Evolutionary conservation across 2,888 invertebrate genomes (phyloP).

Genomic region (Drosophila fulvimacula): DNA sequence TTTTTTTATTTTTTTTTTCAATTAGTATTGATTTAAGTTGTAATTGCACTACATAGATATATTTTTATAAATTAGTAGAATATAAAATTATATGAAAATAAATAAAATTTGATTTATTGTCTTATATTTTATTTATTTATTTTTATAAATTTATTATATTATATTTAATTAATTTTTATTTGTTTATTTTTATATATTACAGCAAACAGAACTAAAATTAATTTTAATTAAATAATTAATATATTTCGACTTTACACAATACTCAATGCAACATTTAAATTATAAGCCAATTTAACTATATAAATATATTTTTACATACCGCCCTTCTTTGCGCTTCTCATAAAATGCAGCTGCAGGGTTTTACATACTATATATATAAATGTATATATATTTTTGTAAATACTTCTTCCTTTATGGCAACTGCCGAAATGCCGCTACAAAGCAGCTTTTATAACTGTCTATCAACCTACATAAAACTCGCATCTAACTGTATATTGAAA

Average conservation of each 20-base stretch:
- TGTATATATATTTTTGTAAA: not conserved
- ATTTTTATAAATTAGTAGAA: too few relatives aligned
- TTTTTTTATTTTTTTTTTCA: too few relatives aligned
- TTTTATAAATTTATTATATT: too few relatives aligned
- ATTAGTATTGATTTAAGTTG: too few relatives aligned
- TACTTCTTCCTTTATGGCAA: constrained; percentile 9
- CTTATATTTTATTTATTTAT: too few relatives aligned
- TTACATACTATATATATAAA: not conserved
- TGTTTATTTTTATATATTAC: not conserved
- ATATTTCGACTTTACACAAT: not conserved
- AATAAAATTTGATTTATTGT: too few relatives aligned
- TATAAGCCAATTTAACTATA: not conserved
- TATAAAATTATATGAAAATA: too few relatives aligned
- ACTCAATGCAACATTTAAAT: not conserved
- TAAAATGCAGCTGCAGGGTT: not conserved
- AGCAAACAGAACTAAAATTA: not conserved
- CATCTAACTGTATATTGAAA: constrained; percentile 58
- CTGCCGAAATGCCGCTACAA: constrained; percentile 21
- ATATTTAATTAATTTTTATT: too few relatives aligned
- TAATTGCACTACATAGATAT: too few relatives aligned
- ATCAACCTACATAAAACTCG: constrained; percentile 34
- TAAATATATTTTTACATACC: not conserved
- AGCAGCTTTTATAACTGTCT: constrained; percentile 25
- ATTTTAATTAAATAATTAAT: too few relatives aligned
- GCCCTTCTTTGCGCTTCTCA: constrained; percentile 16